Conservation (phyloP, 2,888 invertebrate species). For the Elysia crispata region DNA sequence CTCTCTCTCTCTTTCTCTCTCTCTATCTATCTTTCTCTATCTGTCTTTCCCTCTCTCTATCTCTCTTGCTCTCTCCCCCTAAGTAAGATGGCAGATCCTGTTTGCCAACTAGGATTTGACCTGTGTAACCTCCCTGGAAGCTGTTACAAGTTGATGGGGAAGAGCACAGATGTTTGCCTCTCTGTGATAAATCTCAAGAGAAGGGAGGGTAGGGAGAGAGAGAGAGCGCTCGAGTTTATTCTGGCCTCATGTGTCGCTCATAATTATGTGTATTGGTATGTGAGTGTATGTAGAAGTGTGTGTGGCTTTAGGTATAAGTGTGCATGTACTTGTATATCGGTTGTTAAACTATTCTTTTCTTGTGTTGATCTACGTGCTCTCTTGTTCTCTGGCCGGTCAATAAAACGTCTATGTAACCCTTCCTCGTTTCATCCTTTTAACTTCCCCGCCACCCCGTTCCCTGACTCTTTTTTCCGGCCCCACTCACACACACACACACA, state of each 20-base stretch:
- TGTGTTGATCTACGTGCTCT: background rate
- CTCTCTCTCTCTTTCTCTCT: slow-evolving; percentile 18
- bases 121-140: too few species aligned
- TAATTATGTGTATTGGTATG: background rate
- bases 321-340: background rate
- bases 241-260: too few species aligned
- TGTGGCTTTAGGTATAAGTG: background rate
- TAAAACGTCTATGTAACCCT: background rate
- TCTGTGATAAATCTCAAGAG: too few species aligned
- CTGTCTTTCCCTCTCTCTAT: background rate
- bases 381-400: background rate
- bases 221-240: too few species aligned
- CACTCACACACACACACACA: slow-evolving; percentile 31
- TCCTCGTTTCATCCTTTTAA: background rate
- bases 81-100: background rate
- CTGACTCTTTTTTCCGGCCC: slow-evolving; percentile 29
- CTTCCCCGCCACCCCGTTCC: background rate
- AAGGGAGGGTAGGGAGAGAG: too few species aligned
- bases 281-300: background rate
- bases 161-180: too few species aligned
- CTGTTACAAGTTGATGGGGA: too few species aligned
- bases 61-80: background rate
- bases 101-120: too few species aligned
- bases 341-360: background rate
- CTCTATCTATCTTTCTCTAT: slow-evolving; percentile 9